These are phyloP conservation scores for Lathamus discolor DNA, from an alignment of 2,113 vertebrate genomes.

Conservation along the genomic window DNA sequence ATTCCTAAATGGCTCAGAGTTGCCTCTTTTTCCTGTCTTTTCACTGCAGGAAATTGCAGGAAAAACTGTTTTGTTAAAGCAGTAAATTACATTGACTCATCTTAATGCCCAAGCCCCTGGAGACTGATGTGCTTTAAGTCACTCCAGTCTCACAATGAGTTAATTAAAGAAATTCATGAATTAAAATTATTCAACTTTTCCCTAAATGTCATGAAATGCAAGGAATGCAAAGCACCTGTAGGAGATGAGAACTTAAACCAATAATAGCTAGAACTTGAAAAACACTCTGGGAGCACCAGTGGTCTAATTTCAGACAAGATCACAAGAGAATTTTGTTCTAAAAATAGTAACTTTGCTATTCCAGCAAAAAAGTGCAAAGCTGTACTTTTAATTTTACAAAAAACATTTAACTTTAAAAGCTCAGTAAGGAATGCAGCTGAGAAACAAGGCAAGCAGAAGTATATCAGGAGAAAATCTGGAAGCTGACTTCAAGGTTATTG, in stretches of 20 bases:
- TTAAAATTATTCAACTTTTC: neutral
- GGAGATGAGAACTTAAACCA: neutral
- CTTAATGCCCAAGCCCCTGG: neutral
- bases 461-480: neutral
- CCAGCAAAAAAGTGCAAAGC: neutral
- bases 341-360: neutral
- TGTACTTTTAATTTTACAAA: neutral
- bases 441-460: neutral
- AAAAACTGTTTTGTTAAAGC: neutral
- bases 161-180: neutral
- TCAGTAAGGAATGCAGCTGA: neutral
- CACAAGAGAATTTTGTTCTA: neutral
- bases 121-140: neutral
- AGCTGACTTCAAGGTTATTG: fast-evolving
- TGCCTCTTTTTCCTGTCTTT: neutral
- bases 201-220: neutral
- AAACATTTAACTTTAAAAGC: neutral
- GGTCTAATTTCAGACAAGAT: neutral
- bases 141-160: neutral
- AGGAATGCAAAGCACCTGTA: neutral
- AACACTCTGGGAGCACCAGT: neutral
- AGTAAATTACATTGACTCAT: neutral
- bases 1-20: neutral
- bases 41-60: neutral
- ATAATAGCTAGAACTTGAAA: neutral